phyloP scores from a whole-genome alignment of 2,113 vertebrate genomes.

The Megaceryle maxima region DNA sequence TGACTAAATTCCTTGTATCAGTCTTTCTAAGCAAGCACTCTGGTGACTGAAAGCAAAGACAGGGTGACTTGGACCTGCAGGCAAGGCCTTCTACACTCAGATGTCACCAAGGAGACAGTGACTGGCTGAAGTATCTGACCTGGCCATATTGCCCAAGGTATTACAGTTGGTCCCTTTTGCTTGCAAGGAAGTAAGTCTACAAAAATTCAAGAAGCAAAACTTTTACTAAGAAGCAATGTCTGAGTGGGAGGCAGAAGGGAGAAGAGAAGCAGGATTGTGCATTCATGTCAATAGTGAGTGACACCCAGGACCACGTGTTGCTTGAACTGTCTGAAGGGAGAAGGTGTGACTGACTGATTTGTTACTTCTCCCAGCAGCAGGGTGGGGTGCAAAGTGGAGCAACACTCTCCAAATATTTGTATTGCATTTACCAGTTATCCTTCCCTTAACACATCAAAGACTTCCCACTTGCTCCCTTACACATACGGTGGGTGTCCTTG shows the following conservation, averaged over 20 bases:
- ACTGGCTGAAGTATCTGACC: background rate
- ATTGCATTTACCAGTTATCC: background rate
- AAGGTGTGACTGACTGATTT: background rate
- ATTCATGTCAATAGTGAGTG: background rate
- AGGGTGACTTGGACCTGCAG: background rate
- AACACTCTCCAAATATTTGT: background rate
- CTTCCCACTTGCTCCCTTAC: background rate
- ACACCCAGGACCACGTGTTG: background rate
- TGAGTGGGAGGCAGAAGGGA: background rate
- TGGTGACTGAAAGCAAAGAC: background rate
- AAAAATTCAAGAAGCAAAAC: background rate
- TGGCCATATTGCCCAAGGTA: background rate
- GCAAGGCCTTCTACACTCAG: background rate
- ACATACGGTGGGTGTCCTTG: background rate
- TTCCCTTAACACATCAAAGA: background rate
- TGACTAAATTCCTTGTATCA: background rate
- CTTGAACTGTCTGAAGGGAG: background rate
- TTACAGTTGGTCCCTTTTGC: background rate
- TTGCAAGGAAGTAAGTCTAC: background rate
- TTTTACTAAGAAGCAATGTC: background rate
- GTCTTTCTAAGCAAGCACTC: background rate
- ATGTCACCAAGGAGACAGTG: background rate
- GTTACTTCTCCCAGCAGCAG: background rate
- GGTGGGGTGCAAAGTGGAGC: background rate
- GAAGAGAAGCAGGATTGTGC: background rate